These are phyloP conservation scores for Mormyrops attenuatus DNA, from an alignment of 2,797 vertebrate genomes.

Conservation along the genomic window DNA sequence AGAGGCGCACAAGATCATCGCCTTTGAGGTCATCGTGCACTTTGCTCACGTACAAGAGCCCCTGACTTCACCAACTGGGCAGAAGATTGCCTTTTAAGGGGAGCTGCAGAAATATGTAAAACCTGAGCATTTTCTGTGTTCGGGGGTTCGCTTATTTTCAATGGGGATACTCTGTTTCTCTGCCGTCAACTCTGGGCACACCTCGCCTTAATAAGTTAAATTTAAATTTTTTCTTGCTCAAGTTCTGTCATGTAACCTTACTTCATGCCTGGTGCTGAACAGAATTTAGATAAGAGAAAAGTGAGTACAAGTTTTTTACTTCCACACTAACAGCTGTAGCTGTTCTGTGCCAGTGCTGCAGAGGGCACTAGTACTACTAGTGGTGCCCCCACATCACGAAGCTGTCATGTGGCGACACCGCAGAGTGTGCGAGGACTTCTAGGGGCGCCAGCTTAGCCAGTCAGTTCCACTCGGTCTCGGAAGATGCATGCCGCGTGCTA, in stretches of 20 bases:
- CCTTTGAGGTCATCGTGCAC: background rate
- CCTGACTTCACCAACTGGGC: background rate
- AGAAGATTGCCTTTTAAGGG: background rate
- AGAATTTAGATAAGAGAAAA: background rate
- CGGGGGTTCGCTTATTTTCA: background rate
- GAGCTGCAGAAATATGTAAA: background rate
- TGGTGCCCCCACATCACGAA: background rate
- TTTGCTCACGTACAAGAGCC: background rate
- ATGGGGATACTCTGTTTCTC: background rate
- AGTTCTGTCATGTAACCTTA: background rate
- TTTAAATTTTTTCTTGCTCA: background rate
- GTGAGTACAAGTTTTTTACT: background rate
- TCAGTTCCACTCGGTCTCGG: background rate
- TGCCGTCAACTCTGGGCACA: background rate
- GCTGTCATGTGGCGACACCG: background rate
- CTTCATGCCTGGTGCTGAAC: background rate
- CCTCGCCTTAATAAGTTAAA: background rate
- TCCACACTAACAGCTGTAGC: background rate
- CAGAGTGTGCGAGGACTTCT: background rate
- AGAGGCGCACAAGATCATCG: background rate
- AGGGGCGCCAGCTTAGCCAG: background rate
- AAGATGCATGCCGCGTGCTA: background rate
- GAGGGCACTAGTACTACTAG: background rate
- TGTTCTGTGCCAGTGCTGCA: background rate
- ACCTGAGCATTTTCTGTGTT: background rate